A percentile compares a stretch with the other conserved stretches of the same genome.
These are phyloP conservation scores for Otocyon megalotis DNA, from an alignment of 2,113 vertebrate genomes.

Conservation along the genomic window DNA sequence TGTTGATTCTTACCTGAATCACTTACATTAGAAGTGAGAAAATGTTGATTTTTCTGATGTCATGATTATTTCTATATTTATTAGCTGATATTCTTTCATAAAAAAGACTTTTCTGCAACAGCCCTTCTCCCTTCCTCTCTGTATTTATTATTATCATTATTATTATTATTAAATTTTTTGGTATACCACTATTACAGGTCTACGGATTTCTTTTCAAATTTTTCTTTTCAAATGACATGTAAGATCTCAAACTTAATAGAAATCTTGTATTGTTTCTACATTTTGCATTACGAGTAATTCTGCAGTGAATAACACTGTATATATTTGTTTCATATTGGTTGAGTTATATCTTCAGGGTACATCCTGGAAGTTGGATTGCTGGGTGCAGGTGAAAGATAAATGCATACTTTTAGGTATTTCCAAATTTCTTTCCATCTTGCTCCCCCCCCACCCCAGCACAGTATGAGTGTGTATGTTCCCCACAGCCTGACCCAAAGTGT, in stretches of 20 bases:
- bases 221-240: neutral
- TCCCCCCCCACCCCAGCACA: neutral
- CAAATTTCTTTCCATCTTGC: neutral
- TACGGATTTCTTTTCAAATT: constrained; percentile 11
- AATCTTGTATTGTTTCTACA: neutral
- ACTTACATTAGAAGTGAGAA: neutral
- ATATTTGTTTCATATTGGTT: neutral
- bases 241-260: neutral
- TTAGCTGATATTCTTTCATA: neutral
- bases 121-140: neutral
- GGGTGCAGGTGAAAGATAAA: neutral
- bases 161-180: neutral
- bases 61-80: neutral
- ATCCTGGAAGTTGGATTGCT: neutral
- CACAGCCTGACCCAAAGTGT: neutral
- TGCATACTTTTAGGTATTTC: neutral
- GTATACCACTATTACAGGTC: neutral
- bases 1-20: neutral
- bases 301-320: neutral
- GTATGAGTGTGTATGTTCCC: neutral
- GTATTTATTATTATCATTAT: neutral
- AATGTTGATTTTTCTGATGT: neutral
- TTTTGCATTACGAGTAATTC: neutral
- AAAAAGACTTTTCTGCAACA: neutral
- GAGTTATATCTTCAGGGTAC: neutral